Base-by-base conservation (phyloP, 2,888 invertebrate genomes). In the Lepetodrilus schrolli region DNA sequence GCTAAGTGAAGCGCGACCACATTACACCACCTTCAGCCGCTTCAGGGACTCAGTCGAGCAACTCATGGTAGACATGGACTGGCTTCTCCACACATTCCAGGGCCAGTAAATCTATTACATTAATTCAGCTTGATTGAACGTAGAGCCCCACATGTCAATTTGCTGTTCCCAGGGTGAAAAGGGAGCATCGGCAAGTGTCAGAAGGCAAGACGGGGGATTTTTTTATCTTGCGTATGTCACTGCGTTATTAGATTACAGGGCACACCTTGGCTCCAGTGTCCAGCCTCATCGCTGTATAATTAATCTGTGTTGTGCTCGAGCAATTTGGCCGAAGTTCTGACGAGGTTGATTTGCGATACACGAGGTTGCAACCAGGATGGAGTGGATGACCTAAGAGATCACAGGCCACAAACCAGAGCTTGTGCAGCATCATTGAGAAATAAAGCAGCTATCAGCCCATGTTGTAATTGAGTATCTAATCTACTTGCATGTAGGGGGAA, bases 401-500 rank as follows among this genome's bases (percentile, higher is more conserved):
- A 43, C 26, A 68, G 47, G 47, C 37, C 47, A 68, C 43, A 68
- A 70, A 70, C 50, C 70, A 50, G 70, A 70, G 36, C 58, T 38
- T 20, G 13, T 36, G 23, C 20, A 20, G 38, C n/a, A 66, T 38
- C 38, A 38, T 70, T 58, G 43, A 26, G 26, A 71, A 58, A 71
- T 71, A 71, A 71, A 71, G 71, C 38, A 37, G 71, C 26, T 37
- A 43, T 66, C 51, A 71, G 34, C 34, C 58, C 23, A 37, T 26
- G 58, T 43, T 37, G 71, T 71, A 70, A 70, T 71, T 71, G 71
- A 38, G 58, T 37, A 34, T 51, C 43, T 70, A 71, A 58, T 58
- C 51, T 71, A 43, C 43, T 58, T 23, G n/a, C 37, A 71, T 48
- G 38, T 30, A 65, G 17, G 26, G 48, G 21, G 34, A 47, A 50